Base-by-base conservation (phyloP, 2,888 invertebrate genomes). In the Omphaloscelis lunosa region DNA sequence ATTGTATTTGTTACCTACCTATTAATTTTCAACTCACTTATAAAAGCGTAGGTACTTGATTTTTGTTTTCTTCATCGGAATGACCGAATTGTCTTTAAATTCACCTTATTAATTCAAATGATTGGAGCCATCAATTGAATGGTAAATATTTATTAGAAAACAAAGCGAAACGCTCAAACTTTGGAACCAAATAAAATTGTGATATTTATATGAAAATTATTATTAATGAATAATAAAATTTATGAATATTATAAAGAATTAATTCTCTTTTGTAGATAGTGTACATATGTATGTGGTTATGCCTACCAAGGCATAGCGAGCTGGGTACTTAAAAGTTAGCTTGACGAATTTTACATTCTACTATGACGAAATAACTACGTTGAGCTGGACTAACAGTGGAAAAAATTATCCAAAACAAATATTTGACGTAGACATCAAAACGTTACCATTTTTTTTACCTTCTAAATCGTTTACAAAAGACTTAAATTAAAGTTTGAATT, bases 41-140 rank as follows among this genome's bases (percentile, higher is more conserved):
- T n/a, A 3, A 41, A 15, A 63, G 15, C 27, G 27, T 67, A 59
- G 67, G 65, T 27, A 65, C 29, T 82, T 29, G 8, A 34, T 59
- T 59, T 66, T 59, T 15, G 23, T 51, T 58, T 68, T 65, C 59
- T 68, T n/a, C 34, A 51, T 39, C 23, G 23, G 8, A 75, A 59
- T 48, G 20, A 45, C n/a, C 53, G 23, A 56, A 51, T 27, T 45
- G 27, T n/a, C 48, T 66, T 67, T 58, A 41, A 83, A 41, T 83
- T 77, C 61, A 59, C 51, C 53, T 61, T 39, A 63, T 77, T 67
- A 56, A 76, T 61, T 83, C 20, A 39, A 69, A 70, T 65, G 15
- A 59, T 77, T 51, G 11, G 27, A 61, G 27, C 5, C 34, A 20
- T 62, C 23, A 58, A 41, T 56, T 62, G 23, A 48, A 34, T 41